A percentile compares a stretch with the other conserved stretches of the same genome.
phyloP scores from a whole-genome alignment of 92 coral and sea anemone genomes.

The Desmophyllum pertusum region DNA sequence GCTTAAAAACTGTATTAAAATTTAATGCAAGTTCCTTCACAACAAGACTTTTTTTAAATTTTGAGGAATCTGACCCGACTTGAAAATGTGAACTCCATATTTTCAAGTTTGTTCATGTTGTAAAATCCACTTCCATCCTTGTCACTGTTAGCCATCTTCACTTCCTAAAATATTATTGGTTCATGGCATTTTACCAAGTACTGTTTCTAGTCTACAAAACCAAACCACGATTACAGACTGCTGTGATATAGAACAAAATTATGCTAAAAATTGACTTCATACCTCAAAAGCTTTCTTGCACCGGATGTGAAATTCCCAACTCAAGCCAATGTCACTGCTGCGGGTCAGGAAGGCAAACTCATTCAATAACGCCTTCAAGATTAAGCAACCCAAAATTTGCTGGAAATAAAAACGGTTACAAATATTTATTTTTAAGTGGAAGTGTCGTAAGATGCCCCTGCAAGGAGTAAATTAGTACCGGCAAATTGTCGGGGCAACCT shows the following conservation, averaged over 20 bases:
- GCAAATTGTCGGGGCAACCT: too few species aligned
- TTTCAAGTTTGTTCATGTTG: too few species aligned
- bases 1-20: too few species aligned
- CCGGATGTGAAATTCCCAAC: slow-evolving; percentile 92
- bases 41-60: too few species aligned
- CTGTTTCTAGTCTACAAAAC: not conserved
- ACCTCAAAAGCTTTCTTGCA: slow-evolving; percentile 98
- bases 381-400: slow-evolving; percentile 91
- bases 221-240: not conserved
- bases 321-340: slow-evolving; percentile 91
- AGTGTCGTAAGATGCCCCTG: not conserved
- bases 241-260: not conserved
- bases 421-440: not conserved
- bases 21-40: too few species aligned
- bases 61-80: too few species aligned
- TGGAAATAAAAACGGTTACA: slow-evolving; percentile 10
- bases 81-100: too few species aligned
- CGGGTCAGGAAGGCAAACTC: slow-evolving; percentile 91
- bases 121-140: too few species aligned
- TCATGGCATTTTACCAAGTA: too few species aligned
- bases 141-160: too few species aligned
- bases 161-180: too few species aligned
- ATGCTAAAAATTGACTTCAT: not conserved
- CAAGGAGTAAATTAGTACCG: too few species aligned
- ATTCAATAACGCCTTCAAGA: slow-evolving; percentile 85